phyloP scores from a whole-genome alignment of 2,797 vertebrate species.

The Eulemur albifrons region DNA sequence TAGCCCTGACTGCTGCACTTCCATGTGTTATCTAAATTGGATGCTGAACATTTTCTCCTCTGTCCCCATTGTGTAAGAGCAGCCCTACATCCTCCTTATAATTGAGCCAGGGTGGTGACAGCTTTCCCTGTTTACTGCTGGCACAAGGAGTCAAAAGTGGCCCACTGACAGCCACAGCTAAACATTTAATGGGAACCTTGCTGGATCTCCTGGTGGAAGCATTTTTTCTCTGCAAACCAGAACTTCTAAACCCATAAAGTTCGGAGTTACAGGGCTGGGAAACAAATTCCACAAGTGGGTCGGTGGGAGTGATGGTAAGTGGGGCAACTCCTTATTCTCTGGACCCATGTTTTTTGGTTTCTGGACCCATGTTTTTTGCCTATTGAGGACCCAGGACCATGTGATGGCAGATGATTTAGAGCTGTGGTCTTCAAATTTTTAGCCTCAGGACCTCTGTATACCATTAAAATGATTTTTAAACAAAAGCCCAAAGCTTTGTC shows the following conservation, averaged over 20 bases:
- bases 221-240: background rate
- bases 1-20: background rate
- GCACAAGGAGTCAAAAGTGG: background rate
- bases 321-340: background rate
- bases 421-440: background rate
- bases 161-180: background rate
- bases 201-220: background rate
- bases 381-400: background rate
- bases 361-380: background rate
- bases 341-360: background rate
- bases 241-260: background rate
- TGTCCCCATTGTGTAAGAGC: background rate
- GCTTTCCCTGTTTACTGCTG: background rate
- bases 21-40: background rate
- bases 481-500: background rate
- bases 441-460: background rate
- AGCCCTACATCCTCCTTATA: background rate
- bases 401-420: background rate
- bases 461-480: background rate
- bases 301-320: background rate
- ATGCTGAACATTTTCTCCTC: background rate
- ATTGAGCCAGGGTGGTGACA: background rate
- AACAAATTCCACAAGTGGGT: background rate
- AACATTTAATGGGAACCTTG: background rate
- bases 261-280: background rate